These are phyloP conservation scores for Oreochromis aureus DNA, from an alignment of 2,113 vertebrate genomes.

Conservation along the genomic window DNA sequence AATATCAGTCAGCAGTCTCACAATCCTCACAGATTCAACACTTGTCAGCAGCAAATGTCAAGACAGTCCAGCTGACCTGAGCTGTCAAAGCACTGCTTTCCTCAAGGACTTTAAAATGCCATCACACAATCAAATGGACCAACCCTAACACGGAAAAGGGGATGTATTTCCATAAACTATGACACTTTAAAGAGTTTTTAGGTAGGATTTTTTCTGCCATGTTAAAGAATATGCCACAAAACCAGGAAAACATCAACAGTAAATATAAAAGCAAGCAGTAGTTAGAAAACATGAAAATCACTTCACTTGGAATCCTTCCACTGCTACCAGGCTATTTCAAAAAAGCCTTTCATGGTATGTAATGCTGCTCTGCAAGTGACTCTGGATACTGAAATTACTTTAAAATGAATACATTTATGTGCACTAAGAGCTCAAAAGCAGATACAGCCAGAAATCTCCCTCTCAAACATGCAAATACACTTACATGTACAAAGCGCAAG, in stretches of 20 bases:
- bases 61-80: constrained; percentile 8
- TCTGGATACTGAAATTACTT: constrained; percentile 33
- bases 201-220: not conserved
- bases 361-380: constrained; percentile 21
- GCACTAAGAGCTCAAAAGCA: constrained; percentile 52
- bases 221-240: not conserved
- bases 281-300: constrained; percentile 15
- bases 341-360: constrained; percentile 27
- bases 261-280: constrained; percentile 11
- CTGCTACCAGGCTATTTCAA: not conserved
- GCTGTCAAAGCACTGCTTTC: constrained; percentile 24
- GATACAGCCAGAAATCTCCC: constrained; percentile 23
- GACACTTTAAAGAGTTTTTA: not conserved
- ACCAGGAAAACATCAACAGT: not conserved
- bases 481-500: constrained; percentile 15
- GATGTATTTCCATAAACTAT: constrained; percentile 14
- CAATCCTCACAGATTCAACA: constrained; percentile 33
- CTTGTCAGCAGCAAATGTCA: constrained; percentile 58
- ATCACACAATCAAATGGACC: constrained; percentile 21
- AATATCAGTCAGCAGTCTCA: constrained; percentile 41
- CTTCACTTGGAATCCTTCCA: not conserved
- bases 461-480: constrained; percentile 66
- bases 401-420: constrained; percentile 60
- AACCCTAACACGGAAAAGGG: not conserved
- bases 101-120: constrained; percentile 21